phyloP scores from a whole-genome alignment of 1,140 invertebrate genomes.

The Ceratina australensis region DNA sequence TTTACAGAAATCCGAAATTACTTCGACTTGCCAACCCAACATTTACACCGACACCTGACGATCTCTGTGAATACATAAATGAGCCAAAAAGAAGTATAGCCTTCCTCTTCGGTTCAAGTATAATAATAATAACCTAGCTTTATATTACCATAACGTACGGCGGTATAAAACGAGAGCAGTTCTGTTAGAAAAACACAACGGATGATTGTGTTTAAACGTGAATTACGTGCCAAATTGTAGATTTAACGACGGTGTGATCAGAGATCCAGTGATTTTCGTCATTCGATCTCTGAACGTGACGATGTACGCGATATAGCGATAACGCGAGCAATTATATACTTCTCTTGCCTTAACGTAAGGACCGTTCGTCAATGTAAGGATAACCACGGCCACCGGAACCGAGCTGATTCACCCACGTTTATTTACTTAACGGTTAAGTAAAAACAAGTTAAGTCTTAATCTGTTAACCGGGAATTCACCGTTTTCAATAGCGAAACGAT shows the following conservation, averaged over 20 bases:
- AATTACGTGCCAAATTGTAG: conserved; percentile 70
- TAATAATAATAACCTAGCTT: conserved; percentile 37
- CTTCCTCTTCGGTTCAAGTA: conserved; percentile 33
- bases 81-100: background rate
- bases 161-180: conserved; percentile 23
- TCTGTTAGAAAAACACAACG: conserved; percentile 52
- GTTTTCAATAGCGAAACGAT: too few species aligned
- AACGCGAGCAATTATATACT: conserved; percentile 32
- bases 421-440: background rate
- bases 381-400: background rate
- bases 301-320: conserved; percentile 12
- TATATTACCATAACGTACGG: conserved; percentile 40
- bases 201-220: conserved; percentile 62
- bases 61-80: conserved; percentile 5
- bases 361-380: conserved; percentile 50
- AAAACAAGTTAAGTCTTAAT: too few species aligned
- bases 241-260: conserved; percentile 44
- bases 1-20: too few species aligned
- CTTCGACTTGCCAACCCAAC: too few species aligned
- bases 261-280: too few species aligned
- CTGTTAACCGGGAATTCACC: too few species aligned
- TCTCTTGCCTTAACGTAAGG: conserved; percentile 57
- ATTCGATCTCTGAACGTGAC: too few species aligned
- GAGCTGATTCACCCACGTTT: background rate
- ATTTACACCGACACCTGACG: too few species aligned